These are phyloP conservation scores for Dynastes maya DNA, from an alignment of 2,888 invertebrate species.

Conservation along the genomic window DNA sequence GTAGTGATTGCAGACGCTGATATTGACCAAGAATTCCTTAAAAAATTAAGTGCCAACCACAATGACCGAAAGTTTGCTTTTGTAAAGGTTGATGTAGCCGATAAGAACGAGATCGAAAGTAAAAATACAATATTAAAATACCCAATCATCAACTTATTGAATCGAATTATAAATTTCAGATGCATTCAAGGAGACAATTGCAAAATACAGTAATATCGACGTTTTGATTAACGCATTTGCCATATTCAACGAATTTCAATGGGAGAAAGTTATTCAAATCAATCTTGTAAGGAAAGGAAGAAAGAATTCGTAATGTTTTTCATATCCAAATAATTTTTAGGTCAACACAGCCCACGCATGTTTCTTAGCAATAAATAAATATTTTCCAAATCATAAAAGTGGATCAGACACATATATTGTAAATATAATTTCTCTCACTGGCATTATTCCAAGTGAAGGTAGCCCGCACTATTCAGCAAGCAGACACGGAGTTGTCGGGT, in stretches of 20 bases:
- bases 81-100: constrained; percentile 44
- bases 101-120: constrained; percentile 52
- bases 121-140: not conserved
- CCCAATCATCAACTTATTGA: not conserved
- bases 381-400: constrained; percentile 37
- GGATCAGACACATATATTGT: constrained; percentile 24
- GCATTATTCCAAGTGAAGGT: not conserved
- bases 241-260: constrained; percentile 15
- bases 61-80: constrained; percentile 43
- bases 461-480: not conserved
- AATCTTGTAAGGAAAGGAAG: constrained; percentile 10
- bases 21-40: constrained; percentile 27
- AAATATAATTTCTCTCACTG: constrained; percentile 22
- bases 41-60: constrained; percentile 22
- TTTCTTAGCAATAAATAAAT: constrained; percentile 26
- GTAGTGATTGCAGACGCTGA: constrained; percentile 49
- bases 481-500: not conserved
- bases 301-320: too few species aligned
- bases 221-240: constrained; percentile 38
- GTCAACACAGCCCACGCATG: constrained; percentile 11
- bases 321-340: not conserved
- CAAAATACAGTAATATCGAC: constrained; percentile 17
- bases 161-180: constrained; percentile 1
- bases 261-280: constrained; percentile 8
- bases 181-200: constrained; percentile 28